A percentile compares a stretch with the other conserved stretches of the same genome.
These are phyloP conservation scores for Protomyctophum bolini DNA, from an alignment of 2,113 vertebrate species.

Conservation along the genomic window DNA sequence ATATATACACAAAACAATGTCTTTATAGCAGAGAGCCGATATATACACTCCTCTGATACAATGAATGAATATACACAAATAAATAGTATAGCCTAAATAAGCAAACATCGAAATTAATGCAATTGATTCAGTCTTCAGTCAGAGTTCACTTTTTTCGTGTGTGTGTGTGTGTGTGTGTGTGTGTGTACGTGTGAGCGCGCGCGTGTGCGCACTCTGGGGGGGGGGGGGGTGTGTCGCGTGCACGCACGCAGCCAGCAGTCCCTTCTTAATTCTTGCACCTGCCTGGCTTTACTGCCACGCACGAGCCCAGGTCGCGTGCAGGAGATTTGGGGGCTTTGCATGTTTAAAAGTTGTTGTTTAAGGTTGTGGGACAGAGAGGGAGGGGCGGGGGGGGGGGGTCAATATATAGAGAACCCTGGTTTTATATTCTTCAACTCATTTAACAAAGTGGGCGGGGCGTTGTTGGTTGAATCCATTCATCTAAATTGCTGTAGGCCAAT, in stretches of 20 bases:
- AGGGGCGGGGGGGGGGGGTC: conserved; percentile 24
- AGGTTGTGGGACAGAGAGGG: conserved; percentile 53
- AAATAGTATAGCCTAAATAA: too few species aligned
- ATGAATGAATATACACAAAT: too few species aligned
- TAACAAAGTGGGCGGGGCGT: conserved; percentile 37
- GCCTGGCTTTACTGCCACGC: conserved; percentile 66
- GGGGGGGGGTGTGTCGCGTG: too few species aligned
- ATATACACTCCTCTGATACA: too few species aligned
- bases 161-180: too few species aligned
- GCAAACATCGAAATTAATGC: conserved; percentile 57
- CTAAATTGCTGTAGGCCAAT: conserved; percentile 45
- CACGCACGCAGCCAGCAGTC: conserved; percentile 38
- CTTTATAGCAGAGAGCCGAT: too few species aligned
- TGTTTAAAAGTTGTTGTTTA: conserved; percentile 76
- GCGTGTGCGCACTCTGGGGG: conserved; percentile 55
- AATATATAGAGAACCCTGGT: conserved; percentile 18
- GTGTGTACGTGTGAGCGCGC: too few species aligned
- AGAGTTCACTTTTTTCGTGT: conserved; percentile 55
- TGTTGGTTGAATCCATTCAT: conserved; percentile 35
- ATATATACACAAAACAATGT: too few species aligned
- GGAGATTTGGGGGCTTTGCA: conserved; percentile 81
- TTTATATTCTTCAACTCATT: conserved; percentile 47
- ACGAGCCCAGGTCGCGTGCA: conserved; percentile 80
- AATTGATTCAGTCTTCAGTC: conserved; percentile 70
- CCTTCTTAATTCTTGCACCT: conserved; percentile 70